phyloP scores from a whole-genome alignment of 2,113 vertebrate species.

The Grus americana region DNA sequence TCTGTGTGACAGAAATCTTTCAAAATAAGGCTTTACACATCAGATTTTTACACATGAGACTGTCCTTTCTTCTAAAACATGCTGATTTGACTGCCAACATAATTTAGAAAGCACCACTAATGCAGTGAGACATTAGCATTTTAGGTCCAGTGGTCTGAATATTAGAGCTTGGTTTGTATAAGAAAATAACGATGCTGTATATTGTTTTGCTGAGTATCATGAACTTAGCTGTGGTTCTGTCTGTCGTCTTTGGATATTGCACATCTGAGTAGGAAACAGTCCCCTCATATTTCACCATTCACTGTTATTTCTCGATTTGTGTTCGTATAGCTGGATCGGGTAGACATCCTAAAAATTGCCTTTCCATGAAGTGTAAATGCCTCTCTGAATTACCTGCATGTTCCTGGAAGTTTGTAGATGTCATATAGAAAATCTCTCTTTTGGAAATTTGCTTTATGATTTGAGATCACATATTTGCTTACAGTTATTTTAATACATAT shows the following conservation, averaged over 20 bases:
- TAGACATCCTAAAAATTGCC: not conserved
- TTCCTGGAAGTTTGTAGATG: not conserved
- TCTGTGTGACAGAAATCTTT: not conserved
- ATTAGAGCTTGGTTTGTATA: not conserved
- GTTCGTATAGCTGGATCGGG: not conserved
- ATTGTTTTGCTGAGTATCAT: not conserved
- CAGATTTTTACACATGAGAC: not conserved
- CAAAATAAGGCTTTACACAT: not conserved
- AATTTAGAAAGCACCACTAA: not conserved
- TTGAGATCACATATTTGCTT: not conserved
- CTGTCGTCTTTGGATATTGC: not conserved
- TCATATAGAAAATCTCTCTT: not conserved
- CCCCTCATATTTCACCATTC: not conserved
- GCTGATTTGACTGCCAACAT: not conserved
- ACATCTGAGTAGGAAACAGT: not conserved
- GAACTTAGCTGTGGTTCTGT: not conserved
- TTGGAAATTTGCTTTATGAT: not conserved
- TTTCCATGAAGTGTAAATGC: not conserved
- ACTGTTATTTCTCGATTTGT: not conserved
- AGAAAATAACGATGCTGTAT: not conserved
- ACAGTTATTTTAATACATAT: not conserved
- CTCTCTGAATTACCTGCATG: not conserved
- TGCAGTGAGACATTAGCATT: not conserved
- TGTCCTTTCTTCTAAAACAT: not conserved
- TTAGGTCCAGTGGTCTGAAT: not conserved